phyloP scores from a whole-genome alignment of 23 tunicate species.

The Ciona savignyi region DNA sequence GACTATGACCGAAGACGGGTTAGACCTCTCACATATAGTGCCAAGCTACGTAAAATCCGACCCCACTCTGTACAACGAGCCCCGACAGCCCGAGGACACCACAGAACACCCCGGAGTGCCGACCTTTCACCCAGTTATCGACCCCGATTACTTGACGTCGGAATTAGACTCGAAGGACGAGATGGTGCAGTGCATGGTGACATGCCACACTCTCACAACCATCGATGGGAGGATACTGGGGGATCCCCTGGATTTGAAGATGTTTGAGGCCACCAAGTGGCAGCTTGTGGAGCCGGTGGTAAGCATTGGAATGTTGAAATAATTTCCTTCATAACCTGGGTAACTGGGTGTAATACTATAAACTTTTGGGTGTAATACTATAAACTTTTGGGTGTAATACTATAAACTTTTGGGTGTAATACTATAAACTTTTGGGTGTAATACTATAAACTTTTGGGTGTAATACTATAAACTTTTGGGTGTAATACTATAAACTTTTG shows the following conservation, averaged over 20 bases:
- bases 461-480: no score
- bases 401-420: no score
- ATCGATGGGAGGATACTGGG: constrained; percentile 73
- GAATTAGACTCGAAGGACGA: constrained; percentile 8
- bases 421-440: no score
- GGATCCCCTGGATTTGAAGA: constrained; percentile 94
- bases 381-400: no score
- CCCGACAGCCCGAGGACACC: background rate
- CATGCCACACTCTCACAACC: constrained; percentile 90
- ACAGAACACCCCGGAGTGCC: background rate
- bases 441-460: no score
- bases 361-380: no score
- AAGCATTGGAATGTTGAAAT: no score
- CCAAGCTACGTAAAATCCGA: constrained; percentile 18
- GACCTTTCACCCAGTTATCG: constrained; percentile 10
- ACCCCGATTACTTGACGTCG: background rate
- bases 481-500: no score
- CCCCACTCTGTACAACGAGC: background rate
- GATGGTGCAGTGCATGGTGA: constrained; percentile 50
- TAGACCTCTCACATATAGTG: constrained; percentile 47
- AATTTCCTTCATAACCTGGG: no score
- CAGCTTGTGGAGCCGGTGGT: constrained; percentile 80
- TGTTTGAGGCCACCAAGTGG: constrained; percentile 97
- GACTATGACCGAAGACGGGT: constrained; percentile 94
- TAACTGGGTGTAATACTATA: no score